phyloP scores from a whole-genome alignment of 2,113 vertebrate species.

The Epinephelus cyanopodus region DNA sequence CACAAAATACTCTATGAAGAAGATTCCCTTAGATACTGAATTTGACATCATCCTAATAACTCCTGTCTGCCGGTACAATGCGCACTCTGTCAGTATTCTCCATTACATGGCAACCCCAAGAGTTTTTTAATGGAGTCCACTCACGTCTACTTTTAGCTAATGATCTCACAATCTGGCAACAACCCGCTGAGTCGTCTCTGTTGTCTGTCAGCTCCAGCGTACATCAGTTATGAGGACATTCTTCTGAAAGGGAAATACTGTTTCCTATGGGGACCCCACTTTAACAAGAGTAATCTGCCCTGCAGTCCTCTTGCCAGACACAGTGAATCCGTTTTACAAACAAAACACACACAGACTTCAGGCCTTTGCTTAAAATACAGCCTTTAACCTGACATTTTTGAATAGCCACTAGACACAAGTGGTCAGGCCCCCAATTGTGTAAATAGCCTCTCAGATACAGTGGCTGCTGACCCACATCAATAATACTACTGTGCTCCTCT shows the following conservation, averaged over 20 bases:
- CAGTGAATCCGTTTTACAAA: slow-evolving; percentile 14
- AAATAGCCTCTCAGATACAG: slow-evolving; percentile 50
- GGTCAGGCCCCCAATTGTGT: slow-evolving; percentile 39
- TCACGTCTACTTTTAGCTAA: slow-evolving; percentile 61
- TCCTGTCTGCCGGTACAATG: slow-evolving; percentile 11
- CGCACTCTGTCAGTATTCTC: slow-evolving; percentile 31
- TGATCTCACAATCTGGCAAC: slow-evolving; percentile 67
- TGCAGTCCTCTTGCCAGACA: slow-evolving; percentile 10
- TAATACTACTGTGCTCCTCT: slow-evolving; percentile 16
- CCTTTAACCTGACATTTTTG: slow-evolving; percentile 48
- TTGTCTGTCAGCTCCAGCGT: slow-evolving; percentile 61
- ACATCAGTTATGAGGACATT: slow-evolving; percentile 57
- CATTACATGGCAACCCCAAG: slow-evolving; percentile 29
- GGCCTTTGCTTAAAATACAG: slow-evolving; percentile 24
- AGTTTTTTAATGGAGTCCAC: slow-evolving; percentile 43
- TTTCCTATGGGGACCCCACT: slow-evolving; percentile 44
- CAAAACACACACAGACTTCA: slow-evolving; percentile 7
- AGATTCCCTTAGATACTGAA: not conserved
- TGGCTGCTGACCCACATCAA: slow-evolving; percentile 47
- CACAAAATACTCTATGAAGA: not conserved
- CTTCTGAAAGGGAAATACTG: slow-evolving; percentile 48
- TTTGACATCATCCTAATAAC: slow-evolving; percentile 7
- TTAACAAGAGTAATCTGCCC: slow-evolving; percentile 37
- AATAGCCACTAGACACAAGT: slow-evolving; percentile 35
- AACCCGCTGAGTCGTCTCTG: slow-evolving; percentile 41